phyloP scores from a whole-genome alignment of 2,113 vertebrate genomes.

The Conger conger region DNA sequence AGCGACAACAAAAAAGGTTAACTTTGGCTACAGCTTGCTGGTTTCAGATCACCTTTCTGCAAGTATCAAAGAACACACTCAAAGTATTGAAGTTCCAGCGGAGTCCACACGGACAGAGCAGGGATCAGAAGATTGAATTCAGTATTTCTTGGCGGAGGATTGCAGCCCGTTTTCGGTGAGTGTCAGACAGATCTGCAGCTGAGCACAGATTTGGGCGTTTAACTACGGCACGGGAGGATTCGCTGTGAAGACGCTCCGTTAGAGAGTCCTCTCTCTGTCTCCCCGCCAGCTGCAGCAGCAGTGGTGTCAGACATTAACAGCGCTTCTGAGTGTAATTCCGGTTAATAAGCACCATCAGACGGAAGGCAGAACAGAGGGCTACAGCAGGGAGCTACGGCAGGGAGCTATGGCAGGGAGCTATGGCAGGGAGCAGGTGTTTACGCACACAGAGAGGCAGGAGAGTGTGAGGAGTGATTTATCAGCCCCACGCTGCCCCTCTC shows the following conservation, averaged over 20 bases:
- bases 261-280: neutral
- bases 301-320: neutral
- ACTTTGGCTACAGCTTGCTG: neutral
- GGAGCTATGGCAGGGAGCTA: neutral
- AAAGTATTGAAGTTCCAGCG: neutral
- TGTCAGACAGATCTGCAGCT: neutral
- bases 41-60: constrained; percentile 1
- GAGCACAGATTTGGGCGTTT: neutral
- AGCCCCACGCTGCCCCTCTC: neutral
- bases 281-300: neutral
- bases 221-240: neutral
- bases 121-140: neutral
- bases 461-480: neutral
- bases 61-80: neutral
- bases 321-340: neutral
- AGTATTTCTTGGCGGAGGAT: neutral
- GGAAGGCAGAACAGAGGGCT: neutral
- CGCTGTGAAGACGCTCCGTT: neutral
- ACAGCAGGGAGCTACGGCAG: too few species aligned
- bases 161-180: neutral
- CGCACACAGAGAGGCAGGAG: neutral
- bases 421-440: neutral
- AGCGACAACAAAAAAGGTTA: neutral
- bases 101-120: neutral
- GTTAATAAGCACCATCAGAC: neutral